Conservation (phyloP, 2,888 invertebrate genomes). For the Baccha elongata region DNA sequence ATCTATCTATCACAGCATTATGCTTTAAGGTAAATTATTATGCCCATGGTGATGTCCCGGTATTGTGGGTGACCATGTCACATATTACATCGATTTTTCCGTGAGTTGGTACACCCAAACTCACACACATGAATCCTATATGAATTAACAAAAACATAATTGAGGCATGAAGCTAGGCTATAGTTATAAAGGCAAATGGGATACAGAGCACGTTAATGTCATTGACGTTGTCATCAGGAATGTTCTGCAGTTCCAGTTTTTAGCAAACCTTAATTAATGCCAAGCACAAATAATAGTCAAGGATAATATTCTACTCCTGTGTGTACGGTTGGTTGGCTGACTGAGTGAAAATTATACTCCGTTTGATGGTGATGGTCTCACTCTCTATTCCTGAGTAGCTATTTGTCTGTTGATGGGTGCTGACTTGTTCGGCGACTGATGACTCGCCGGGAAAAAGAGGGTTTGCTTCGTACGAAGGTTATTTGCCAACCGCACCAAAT, state of each 20-base stretch:
- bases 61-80: neutral
- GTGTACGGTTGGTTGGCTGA: conserved; percentile 53
- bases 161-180: conserved; percentile 25
- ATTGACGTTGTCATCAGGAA: conserved; percentile 47
- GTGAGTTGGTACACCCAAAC: neutral
- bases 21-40: neutral
- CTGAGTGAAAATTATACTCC: conserved; percentile 18
- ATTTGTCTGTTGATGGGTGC: conserved; percentile 45
- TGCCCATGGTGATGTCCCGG: conserved; percentile 10
- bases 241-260: conserved; percentile 45
- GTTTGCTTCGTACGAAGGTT: conserved; percentile 14
- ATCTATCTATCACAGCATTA: too few relatives aligned
- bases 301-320: conserved; percentile 47
- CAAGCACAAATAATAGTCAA: conserved; percentile 62
- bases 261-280: conserved; percentile 57
- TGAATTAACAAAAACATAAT: conserved; percentile 23
- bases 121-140: neutral
- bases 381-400: conserved; percentile 10
- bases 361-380: neutral
- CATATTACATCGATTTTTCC: conserved; percentile 46
- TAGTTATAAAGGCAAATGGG: conserved; percentile 11
- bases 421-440: conserved; percentile 46
- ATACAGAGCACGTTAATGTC: conserved; percentile 49
- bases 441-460: conserved; percentile 30
- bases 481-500: conserved; percentile 28